Evolutionary conservation across 1,140 invertebrate species (phyloP).

Genomic region (Tribolium madens): DNA sequence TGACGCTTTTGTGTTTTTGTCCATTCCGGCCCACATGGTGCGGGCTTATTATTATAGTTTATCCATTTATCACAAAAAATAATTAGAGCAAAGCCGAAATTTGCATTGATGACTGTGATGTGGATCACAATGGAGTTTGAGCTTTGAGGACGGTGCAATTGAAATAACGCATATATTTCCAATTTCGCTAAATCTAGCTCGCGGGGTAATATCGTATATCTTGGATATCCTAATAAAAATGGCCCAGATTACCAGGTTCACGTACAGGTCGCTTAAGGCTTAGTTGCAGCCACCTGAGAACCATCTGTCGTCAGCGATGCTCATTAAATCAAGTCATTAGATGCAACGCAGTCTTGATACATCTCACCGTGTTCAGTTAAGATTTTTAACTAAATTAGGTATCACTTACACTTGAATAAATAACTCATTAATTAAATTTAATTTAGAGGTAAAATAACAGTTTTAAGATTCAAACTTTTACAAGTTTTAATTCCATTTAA

Average conservation of each 20-base stretch:
- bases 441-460: not conserved
- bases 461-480: constrained; percentile 10
- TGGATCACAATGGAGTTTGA: not conserved
- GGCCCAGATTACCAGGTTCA: constrained; percentile 23
- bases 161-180: constrained; percentile 6
- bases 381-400: not conserved
- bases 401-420: not conserved
- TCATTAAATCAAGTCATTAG: constrained; percentile 36
- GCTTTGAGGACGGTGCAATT: not conserved
- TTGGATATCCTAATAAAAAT: constrained; percentile 33
- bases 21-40: constrained; percentile 20
- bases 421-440: not conserved
- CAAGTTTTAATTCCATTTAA: constrained; percentile 9
- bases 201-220: constrained; percentile 14
- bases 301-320: constrained; percentile 23
- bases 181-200: not conserved
- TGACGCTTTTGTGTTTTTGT: not conserved
- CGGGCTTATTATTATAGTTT: constrained; percentile 23
- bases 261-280: constrained; percentile 5
- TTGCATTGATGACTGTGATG: constrained; percentile 13
- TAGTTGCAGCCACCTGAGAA: constrained; percentile 23
- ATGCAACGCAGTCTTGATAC: not conserved
- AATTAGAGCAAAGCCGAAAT: constrained; percentile 12
- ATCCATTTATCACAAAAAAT: constrained; percentile 25
- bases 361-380: not conserved